phyloP scores from a whole-genome alignment of 2,797 vertebrate species.

The Chelmon rostratus region DNA sequence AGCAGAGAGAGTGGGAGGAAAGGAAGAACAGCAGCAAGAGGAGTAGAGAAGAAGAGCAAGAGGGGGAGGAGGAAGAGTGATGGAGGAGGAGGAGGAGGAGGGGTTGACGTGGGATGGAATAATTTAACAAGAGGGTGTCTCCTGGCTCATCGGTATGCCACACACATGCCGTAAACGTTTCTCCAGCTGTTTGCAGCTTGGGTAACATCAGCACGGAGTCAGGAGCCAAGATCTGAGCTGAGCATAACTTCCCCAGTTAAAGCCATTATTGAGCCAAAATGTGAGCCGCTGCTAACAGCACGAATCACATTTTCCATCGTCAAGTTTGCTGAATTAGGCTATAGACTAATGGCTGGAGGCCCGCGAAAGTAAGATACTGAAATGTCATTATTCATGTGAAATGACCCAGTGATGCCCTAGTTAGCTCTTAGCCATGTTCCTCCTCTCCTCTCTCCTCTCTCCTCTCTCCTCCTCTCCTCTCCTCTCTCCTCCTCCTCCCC shows the following conservation, averaged over 20 bases:
- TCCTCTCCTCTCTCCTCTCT: background rate
- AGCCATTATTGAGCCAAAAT: constrained; percentile 65
- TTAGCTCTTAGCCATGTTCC: constrained; percentile 71
- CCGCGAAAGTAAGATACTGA: constrained; percentile 69
- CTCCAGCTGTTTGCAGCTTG: constrained; percentile 80
- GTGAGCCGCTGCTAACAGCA: constrained; percentile 46
- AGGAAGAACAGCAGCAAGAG: constrained; percentile 72
- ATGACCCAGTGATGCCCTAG: constrained; percentile 78
- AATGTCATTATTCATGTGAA: constrained; percentile 83
- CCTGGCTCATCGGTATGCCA: constrained; percentile 78
- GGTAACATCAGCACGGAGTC: constrained; percentile 51
- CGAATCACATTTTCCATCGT: constrained; percentile 69
- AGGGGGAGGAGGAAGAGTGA: constrained; percentile 56
- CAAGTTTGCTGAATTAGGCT: constrained; percentile 70
- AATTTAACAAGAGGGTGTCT: constrained; percentile 83
- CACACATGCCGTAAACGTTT: constrained; percentile 64
- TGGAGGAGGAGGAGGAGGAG: constrained; percentile 44
- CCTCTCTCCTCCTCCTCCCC: constrained; percentile 19
- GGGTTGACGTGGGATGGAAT: constrained; percentile 77
- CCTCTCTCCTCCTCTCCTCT: constrained; percentile 1
- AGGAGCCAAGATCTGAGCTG: constrained; percentile 51
- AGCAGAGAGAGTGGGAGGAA: constrained; percentile 79
- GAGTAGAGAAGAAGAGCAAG: constrained; percentile 54
- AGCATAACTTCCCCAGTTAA: constrained; percentile 53
- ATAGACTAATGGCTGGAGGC: constrained; percentile 62